Evolutionary conservation across 2,888 invertebrate genomes (phyloP).

Genomic region (Bursaphelenchus okinawaensis): DNA sequence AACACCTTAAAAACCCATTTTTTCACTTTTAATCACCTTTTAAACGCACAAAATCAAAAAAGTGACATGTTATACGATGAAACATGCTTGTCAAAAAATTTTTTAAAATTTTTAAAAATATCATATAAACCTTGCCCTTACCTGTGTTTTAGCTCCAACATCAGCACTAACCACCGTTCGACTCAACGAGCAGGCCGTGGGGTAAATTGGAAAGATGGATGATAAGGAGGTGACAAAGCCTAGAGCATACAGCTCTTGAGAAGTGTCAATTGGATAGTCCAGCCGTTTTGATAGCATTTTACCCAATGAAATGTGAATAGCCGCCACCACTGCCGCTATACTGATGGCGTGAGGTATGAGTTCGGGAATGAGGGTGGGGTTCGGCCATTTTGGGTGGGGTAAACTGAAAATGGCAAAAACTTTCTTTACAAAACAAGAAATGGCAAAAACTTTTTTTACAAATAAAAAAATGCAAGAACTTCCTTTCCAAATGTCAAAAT

Average conservation of each 20-base stretch:
- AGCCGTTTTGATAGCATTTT: slow-evolving; percentile 61
- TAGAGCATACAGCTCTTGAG: slow-evolving; percentile 58
- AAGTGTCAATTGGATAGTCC: slow-evolving; percentile 60
- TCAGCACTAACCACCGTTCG: slow-evolving; percentile 71
- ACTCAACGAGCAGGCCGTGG: slow-evolving; percentile 61
- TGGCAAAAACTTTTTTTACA: slow-evolving; percentile 14
- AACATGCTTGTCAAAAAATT: slow-evolving; percentile 10
- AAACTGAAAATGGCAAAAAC: slow-evolving; percentile 31
- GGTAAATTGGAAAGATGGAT: slow-evolving; percentile 62
- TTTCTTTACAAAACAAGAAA: slow-evolving; percentile 19
- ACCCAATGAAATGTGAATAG: slow-evolving; percentile 61
- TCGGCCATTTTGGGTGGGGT: slow-evolving; percentile 40
- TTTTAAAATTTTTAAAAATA: not conserved
- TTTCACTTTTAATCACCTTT: no score
- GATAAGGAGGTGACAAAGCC: slow-evolving; percentile 67
- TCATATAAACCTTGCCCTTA: slow-evolving; percentile 30
- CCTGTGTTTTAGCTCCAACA: slow-evolving; percentile 78
- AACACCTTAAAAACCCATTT: no score
- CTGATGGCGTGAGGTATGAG: slow-evolving; percentile 58
- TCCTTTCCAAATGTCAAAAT: slow-evolving; percentile 6
- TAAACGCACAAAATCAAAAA: no score
- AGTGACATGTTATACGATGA: no score
- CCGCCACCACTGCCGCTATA: slow-evolving; percentile 60
- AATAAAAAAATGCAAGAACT: slow-evolving; percentile 23
- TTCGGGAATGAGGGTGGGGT: slow-evolving; percentile 31